These are phyloP conservation scores for Gnathonemus echidnorhynchus DNA, from an alignment of 2,113 vertebrate species.

Conservation along the genomic window DNA sequence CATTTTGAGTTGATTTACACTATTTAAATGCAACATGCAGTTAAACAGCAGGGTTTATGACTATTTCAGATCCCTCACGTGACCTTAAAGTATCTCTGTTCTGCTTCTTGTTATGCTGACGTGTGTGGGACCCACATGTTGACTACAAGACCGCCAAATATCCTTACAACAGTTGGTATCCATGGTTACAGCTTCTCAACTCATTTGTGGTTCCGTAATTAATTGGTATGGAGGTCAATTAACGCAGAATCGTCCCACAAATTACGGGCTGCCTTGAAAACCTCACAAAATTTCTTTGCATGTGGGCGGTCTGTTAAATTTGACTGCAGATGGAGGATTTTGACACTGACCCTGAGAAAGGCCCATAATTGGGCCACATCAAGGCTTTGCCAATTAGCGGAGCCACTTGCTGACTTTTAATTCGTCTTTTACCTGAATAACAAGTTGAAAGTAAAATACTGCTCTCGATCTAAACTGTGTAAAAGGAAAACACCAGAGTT, in stretches of 20 bases:
- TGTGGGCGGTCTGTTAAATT: constrained; percentile 7
- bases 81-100: not conserved
- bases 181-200: not conserved
- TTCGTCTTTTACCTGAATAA: not conserved
- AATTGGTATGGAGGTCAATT: constrained; percentile 10
- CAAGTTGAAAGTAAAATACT: not conserved
- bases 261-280: not conserved
- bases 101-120: not conserved
- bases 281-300: not conserved
- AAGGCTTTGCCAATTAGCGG: not conserved
- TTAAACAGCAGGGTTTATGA: not conserved
- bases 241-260: not conserved
- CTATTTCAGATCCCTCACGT: not conserved
- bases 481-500: not conserved
- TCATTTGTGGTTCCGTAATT: constrained; percentile 7
- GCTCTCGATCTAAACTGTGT: not conserved
- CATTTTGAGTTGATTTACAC: not conserved
- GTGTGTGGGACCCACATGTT: constrained; percentile 6
- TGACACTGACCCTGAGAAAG: not conserved
- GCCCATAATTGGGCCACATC: not conserved
- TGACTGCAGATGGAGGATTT: constrained; percentile 3
- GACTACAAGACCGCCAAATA: not conserved
- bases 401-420: not conserved
- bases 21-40: not conserved
- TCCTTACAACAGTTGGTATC: not conserved